Conservation (phyloP, 2,113 vertebrate genomes). For the Petaurus breviceps region DNA sequence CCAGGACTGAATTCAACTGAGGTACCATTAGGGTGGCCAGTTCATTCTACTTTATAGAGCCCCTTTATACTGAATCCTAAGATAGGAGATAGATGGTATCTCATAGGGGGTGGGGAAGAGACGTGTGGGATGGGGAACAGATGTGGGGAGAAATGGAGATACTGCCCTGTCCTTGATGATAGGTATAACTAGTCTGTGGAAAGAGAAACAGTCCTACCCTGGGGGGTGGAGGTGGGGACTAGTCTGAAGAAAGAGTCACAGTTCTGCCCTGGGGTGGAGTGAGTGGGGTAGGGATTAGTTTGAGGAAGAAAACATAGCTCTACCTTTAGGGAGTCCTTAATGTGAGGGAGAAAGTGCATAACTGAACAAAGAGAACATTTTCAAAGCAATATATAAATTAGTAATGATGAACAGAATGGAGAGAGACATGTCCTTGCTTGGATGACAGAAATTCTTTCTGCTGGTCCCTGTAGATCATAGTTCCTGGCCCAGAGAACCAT, state of each 20-base stretch:
- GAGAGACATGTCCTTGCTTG: neutral
- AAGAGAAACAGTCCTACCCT: neutral
- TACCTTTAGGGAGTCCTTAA: neutral
- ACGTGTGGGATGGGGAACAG: neutral
- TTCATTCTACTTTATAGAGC: neutral
- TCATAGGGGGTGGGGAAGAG: neutral
- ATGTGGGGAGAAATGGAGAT: neutral
- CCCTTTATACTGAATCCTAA: neutral
- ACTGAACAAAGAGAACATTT: neutral
- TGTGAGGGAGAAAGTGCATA: neutral
- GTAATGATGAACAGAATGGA: neutral
- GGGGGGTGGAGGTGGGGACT: too few species aligned
- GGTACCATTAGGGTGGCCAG: fast-evolving
- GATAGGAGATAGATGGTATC: neutral
- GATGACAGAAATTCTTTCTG: neutral
- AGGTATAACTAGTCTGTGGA: neutral
- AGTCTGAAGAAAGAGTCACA: neutral
- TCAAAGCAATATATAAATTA: neutral
- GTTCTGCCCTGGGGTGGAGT: neutral
- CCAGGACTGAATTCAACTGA: neutral
- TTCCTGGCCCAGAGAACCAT: constrained; percentile 84
- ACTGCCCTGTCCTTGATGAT: neutral
- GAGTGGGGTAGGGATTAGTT: neutral
- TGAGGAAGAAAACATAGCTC: neutral
- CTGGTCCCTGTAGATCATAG: constrained; percentile 81